Evolutionary conservation across 2,797 vertebrate genomes (phyloP).

Genomic region (Myotis daubentonii): DNA sequence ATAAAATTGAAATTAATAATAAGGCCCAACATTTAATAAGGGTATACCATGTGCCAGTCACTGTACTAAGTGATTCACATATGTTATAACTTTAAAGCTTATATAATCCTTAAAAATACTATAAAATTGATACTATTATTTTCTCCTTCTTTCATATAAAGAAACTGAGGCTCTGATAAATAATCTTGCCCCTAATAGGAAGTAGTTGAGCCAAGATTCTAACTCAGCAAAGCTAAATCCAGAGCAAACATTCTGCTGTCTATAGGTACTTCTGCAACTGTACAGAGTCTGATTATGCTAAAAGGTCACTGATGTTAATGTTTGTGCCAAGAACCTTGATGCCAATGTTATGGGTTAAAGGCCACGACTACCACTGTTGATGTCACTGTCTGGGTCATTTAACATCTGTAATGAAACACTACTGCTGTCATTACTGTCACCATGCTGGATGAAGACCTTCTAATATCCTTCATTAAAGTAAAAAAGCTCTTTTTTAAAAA

Average conservation of each 20-base stretch:
- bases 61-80: neutral
- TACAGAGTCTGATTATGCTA: neutral
- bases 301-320: neutral
- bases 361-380: neutral
- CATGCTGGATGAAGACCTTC: neutral
- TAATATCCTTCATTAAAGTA: neutral
- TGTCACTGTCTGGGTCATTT: neutral
- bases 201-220: neutral
- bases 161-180: neutral
- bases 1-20: neutral
- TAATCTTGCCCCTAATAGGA: constrained; percentile 13
- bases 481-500: neutral
- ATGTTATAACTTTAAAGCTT: neutral
- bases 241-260: neutral
- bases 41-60: neutral
- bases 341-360: neutral
- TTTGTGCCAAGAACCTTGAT: neutral
- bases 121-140: neutral
- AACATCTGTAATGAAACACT: neutral
- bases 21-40: neutral
- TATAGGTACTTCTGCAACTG: neutral
- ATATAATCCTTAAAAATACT: neutral
- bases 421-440: neutral
- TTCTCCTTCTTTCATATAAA: neutral
- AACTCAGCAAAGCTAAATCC: neutral